Conservation (phyloP, 1,140 invertebrate genomes). For the Cepaea nemoralis region DNA sequence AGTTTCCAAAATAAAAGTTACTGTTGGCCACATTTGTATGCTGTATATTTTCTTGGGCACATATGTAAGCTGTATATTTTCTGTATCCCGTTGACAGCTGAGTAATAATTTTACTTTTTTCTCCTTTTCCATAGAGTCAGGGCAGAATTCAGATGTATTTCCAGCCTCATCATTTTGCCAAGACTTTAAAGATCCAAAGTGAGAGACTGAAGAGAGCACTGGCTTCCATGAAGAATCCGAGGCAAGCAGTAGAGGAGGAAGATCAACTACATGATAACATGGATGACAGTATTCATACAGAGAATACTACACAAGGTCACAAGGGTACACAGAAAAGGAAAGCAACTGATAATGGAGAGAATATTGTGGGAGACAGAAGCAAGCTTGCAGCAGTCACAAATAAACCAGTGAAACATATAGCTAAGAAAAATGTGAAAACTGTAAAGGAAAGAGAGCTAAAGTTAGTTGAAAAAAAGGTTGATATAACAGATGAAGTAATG, state of each 20-base stretch:
- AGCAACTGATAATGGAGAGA: neutral
- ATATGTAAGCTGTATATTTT: too few species aligned
- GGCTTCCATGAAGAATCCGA: conserved; percentile 11
- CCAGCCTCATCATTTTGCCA: conserved; percentile 52
- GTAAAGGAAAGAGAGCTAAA: too few species aligned
- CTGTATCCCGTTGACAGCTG: too few species aligned
- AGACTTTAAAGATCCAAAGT: conserved; percentile 51
- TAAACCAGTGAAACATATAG: too few species aligned
- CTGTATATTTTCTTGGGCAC: too few species aligned
- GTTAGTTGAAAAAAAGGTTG: too few species aligned
- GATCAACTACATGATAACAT: conserved; percentile 8
- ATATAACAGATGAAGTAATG: too few species aligned
- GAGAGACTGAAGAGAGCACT: conserved; percentile 52
- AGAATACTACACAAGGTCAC: neutral
- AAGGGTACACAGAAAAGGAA: neutral
- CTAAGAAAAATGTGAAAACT: neutral
- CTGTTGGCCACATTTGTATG: too few species aligned
- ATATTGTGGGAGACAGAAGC: conserved; percentile 20
- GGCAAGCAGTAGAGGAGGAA: neutral
- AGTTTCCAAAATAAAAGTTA: too few species aligned
- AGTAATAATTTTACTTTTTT: neutral
- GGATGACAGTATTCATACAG: conserved; percentile 21
- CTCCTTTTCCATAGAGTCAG: conserved; percentile 53
- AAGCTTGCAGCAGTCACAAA: conserved; percentile 15
- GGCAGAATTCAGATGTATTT: conserved; percentile 57